Evolutionary conservation across 2,888 invertebrate genomes (phyloP), one percentile per base, ranked within the genome.

Genomic region (Orchesella flavescens): DNA sequence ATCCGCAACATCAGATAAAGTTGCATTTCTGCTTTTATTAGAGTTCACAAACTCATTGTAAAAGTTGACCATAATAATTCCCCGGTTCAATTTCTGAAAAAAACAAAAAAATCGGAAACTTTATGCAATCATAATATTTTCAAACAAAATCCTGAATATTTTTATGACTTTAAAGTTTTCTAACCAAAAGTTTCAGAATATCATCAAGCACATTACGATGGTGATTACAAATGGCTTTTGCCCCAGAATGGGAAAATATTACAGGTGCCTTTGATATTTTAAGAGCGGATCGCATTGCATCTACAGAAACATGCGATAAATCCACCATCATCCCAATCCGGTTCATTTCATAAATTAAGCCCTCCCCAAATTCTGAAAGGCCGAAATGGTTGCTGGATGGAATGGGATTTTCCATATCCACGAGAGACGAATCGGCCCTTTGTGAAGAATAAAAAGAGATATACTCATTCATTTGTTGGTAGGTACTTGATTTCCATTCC

Each of bases 61-160:
- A n/a, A n/a, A n/a, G n/a, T 96, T 96, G 87, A 97, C 94, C 97
- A 97, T 97, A 72, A 97, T 94, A 57, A 97, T 93, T 69, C 97
- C 97, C 66, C 95, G 95, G 90, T 97, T 97, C 89, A 93, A 90
- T 89, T 91, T 92, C 93, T 93, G 90, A 9, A 7, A 23, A 59
- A 59, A 9, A n/a, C n/a, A n/a, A 63, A 61, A 49, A 7, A n/a
- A 13, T 71, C 7, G 34, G 9, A 73, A 72, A 19, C n/a, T 57
- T n/a, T n/a, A n/a, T n/a, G n/a, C n/a, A n/a, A n/a, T n/a, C n/a
- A n/a, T n/a, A n/a, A n/a, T n/a, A n/a, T n/a, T n/a, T n/a, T n/a
- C n/a, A n/a, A n/a, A n/a, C n/a, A n/a, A n/a, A n/a, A n/a, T n/a
- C n/a, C n/a, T n/a, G n/a, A n/a, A n/a, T n/a, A n/a, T n/a, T n/a